Evolutionary conservation across 2,113 vertebrate genomes (phyloP).

Genomic region (Brachyistius frenatus): DNA sequence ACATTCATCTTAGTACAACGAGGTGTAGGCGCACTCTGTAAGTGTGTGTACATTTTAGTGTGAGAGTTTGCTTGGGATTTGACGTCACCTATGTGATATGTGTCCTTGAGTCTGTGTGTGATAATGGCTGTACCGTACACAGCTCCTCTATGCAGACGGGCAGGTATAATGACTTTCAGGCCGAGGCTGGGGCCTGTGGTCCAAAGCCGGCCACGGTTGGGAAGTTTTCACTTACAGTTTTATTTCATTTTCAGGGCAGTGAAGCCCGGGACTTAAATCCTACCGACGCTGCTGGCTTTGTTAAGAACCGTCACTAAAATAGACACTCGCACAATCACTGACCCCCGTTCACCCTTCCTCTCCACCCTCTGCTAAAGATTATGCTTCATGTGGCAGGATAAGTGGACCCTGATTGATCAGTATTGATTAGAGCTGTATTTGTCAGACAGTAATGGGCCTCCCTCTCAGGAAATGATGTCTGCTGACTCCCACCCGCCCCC

Average conservation of each 20-base stretch:
- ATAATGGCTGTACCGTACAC: neutral
- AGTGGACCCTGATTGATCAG: conserved; percentile 70
- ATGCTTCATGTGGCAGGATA: conserved; percentile 49
- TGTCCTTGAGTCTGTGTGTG: too few species aligned
- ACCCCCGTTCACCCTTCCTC: conserved; percentile 24
- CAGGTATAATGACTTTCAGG: conserved; percentile 10
- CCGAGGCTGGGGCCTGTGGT: neutral
- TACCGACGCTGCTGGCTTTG: conserved; percentile 41
- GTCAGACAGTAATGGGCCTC: conserved; percentile 67
- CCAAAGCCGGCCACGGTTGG: conserved; percentile 18
- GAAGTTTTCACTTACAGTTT: conserved; percentile 39
- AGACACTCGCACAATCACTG: conserved; percentile 46
- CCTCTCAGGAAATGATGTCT: conserved; percentile 70
- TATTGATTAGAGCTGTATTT: conserved; percentile 77
- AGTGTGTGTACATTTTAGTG: neutral
- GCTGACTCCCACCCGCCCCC: conserved; percentile 27
- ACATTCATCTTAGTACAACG: neutral
- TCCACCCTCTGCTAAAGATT: conserved; percentile 44
- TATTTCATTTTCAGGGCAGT: conserved; percentile 53
- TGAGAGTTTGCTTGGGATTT: neutral
- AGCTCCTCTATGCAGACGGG: neutral
- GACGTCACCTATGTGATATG: neutral
- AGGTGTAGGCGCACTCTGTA: neutral
- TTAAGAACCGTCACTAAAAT: conserved; percentile 42
- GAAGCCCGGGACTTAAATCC: conserved; percentile 43